phyloP scores from a whole-genome alignment of 2,113 vertebrate genomes.

The Cervus canadensis region DNA sequence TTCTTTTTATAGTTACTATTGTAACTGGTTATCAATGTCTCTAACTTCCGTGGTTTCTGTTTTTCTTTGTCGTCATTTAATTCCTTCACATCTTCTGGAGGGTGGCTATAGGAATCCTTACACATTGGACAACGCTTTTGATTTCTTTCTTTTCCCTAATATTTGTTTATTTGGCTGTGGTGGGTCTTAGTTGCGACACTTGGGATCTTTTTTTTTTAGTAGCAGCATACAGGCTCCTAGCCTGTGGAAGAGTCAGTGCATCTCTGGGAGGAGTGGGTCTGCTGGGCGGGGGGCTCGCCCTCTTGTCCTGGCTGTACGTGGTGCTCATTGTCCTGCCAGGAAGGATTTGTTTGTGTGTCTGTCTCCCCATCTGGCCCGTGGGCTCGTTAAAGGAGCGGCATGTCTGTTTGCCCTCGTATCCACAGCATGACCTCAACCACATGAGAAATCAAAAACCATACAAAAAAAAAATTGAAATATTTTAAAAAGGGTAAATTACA shows the following conservation, averaged over 20 bases:
- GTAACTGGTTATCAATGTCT: not conserved
- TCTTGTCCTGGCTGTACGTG: no score
- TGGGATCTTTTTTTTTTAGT: not conserved
- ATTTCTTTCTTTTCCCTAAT: not conserved
- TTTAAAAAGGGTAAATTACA: not conserved
- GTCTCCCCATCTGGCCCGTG: not conserved
- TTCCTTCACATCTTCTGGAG: not conserved
- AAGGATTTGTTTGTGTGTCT: not conserved
- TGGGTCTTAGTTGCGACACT: not conserved
- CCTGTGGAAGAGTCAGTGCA: conserved; percentile 70
- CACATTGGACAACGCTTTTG: not conserved
- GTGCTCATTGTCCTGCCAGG: not conserved
- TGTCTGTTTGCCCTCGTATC: not conserved
- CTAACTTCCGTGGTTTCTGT: not conserved
- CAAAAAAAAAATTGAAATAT: not conserved
- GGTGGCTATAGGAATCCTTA: not conserved
- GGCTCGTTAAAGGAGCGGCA: no score
- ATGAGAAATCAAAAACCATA: not conserved
- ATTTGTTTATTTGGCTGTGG: no score
- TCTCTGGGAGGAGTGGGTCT: not conserved
- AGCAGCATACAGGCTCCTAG: not conserved
- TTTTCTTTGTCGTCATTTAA: not conserved
- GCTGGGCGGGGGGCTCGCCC: fast-evolving
- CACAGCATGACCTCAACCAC: not conserved
- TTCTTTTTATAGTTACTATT: not conserved